Evolutionary conservation across 2,888 invertebrate genomes (phyloP), one percentile per base, ranked within the genome.

Genomic region (Portevinia maculata): DNA sequence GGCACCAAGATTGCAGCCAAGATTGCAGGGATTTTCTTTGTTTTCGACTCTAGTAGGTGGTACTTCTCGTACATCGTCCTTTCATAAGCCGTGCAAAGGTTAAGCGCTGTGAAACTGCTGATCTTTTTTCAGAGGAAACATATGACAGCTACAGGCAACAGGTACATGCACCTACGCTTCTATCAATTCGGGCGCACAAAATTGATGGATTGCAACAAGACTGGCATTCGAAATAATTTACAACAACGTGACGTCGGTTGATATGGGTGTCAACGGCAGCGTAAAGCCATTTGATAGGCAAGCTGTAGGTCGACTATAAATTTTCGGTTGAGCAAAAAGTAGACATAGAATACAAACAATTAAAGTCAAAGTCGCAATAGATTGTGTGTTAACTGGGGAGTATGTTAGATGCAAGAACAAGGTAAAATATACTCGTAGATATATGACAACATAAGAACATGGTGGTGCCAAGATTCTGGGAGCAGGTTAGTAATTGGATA

Each of bases 21-120:
- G 79, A 81, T 79, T 70, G 64, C 53, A 76, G 76, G 76, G 70
- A 76, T 75, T 65, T 73, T 62, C 71, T 73, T 83, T 76, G 78
- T 73, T 57, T 83, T 62, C 30, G 60, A 21, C 34, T 55, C 48
- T 46, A 59, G 53, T 65, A 19, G 41, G n/a, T n/a, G n/a, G n/a
- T n/a, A n/a, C n/a, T n/a, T 13, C 34, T 53, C 73, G 44, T n/a
- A 44, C 32, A 67, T 76, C 41, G 65, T 78, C 78, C 83, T 78
- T 71, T 71, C 46, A 52, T 30, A 75, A 75, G 24, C 30, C 13
- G 39, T 28, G n/a, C 69, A 76, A 83, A 83, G 81, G 81, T 83
- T 83, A 71, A 55, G 30, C 41, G 78, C 24, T 75, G 83, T 55
- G 71, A 83, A 83, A 83, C 65, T 76, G 76, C 8, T 70, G 53